Percentiles rank a stretch among this genome's conserved stretches.
These are phyloP conservation scores for Agonopterix heracliana DNA, from an alignment of 2,888 invertebrate genomes.

Conservation along the genomic window DNA sequence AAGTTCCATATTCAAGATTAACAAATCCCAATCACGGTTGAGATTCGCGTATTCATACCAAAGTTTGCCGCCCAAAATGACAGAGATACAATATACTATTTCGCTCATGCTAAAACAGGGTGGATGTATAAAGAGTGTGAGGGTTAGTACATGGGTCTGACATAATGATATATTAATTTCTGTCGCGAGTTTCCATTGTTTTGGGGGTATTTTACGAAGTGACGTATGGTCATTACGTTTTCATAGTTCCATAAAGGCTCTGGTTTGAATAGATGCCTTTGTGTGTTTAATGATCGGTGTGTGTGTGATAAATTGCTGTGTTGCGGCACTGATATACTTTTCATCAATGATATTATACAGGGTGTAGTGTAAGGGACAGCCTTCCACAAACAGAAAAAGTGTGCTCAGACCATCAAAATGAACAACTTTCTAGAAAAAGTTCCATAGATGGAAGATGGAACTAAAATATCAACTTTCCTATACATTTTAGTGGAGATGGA, in stretches of 20 bases:
- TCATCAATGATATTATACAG: no score
- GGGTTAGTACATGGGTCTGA: constrained; percentile 63
- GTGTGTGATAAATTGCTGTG: constrained; percentile 49
- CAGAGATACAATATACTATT: constrained; percentile 19
- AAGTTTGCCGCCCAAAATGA: constrained; percentile 52
- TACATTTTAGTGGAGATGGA: no score
- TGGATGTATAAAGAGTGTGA: constrained; percentile 25
- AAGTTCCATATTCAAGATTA: constrained; percentile 61
- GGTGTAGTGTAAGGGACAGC: no score
- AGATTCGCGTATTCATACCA: constrained; percentile 52
- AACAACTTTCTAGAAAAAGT: no score
- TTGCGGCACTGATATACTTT: not conserved
- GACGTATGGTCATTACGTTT: constrained; percentile 75
- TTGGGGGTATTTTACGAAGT: constrained; percentile 71
- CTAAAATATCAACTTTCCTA: no score
- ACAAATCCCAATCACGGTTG: constrained; percentile 68
- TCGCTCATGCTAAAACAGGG: constrained; percentile 25
- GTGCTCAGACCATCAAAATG: no score
- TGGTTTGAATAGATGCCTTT: constrained; percentile 47
- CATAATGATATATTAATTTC: constrained; percentile 77
- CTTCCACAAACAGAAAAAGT: no score
- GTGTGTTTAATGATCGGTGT: constrained; percentile 63
- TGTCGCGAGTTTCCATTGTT: constrained; percentile 70
- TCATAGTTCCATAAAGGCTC: constrained; percentile 73
- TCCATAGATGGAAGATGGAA: no score